Base-by-base conservation (phyloP, 2,888 invertebrate genomes). In the Pyrrhosoma nymphula region DNA sequence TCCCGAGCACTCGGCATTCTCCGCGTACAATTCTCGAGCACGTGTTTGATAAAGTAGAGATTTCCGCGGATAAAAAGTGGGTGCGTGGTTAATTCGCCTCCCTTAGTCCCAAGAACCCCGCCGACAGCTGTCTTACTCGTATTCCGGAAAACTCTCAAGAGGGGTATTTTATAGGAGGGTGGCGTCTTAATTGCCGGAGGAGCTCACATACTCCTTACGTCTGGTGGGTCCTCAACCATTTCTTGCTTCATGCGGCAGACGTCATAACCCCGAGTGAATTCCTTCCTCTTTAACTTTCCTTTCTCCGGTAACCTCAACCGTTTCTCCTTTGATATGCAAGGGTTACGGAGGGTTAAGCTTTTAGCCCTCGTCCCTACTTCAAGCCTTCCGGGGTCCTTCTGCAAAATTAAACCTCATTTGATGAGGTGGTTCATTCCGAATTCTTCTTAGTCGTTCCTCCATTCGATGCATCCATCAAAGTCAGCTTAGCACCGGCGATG, bases 91-190 rank as follows among this genome's bases (percentile, higher is more conserved):
- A 69, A 69, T 69, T 23, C 69, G 26, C 69, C 69, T 23, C n/a
- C 69, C 23, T 47, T 26, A 23, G 23, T 69, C n/a, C 69, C 69
- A n/a, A 69, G 69, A 12, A 47, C 69, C 26, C 69, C n/a, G 23
- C 69, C 69, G 69, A 69, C 69, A 69, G 69, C 69, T 69, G 69
- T 69, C 69, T 69, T 69, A 18, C n/a, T n/a, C n/a, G n/a, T n/a
- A 47, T 26, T n/a, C 69, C 69, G 69, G n/a, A 69, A 47, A 69
- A 69, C n/a, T 69, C 69, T 69, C 26, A 69, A n/a, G 69, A 12
- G n/a, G 69, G n/a, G n/a, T 23, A 4, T 10, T 69, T 4, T 47
- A 69, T 6, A 26, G 47, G 8, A 47, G 47, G 69, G 69, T 0
- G 69, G 26, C 47, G 47, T 20, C 69, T 69, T 69, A 69, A 69